Base-by-base conservation (phyloP, 2,888 invertebrate genomes). In the Drosophila multiciliata region DNA sequence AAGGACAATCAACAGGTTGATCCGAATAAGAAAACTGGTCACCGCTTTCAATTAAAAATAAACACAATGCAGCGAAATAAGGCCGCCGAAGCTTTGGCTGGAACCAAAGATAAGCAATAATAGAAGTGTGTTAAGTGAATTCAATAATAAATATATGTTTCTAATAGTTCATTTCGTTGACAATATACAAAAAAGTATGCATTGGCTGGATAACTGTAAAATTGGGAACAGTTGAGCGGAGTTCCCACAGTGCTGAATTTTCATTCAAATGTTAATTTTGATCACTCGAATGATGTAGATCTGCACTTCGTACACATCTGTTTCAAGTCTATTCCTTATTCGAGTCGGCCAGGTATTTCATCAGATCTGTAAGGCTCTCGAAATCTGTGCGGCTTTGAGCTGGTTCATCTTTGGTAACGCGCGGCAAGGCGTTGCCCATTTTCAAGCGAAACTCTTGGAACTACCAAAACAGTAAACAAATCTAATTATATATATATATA, bases 301-400 rank as follows among this genome's bases (percentile, higher is more conserved):
- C 20, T 8, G 15, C 45, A 23, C 8, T 8, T 7, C 12, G 15
- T 45, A 15, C 1, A 20, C 8, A 45, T 23, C 12, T 15, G 29
- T 55, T 20, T 52, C 5, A 15, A 8, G 17, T 32, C 45, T 90
- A 91, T 72, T 93, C 92, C 69, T 91, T 93, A 36, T 91, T 91
- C 92, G 93, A 93, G 38, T 94, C 91, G 76, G 95, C 94, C 80
- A 97, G 92, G 93, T 98, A 98, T 78, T 95, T 96, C 88, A 98
- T 94, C 40, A 98, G 94, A 92, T 98, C 98, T 83, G 96, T 97
- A 40, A 98, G 92, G 66, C 96, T 96, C 82, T 95, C 96, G 89
- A 98, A 98, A 90, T 98, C 98, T 35, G 97, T 97, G 90, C 97
- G 95, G 82, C 98, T 97, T 84, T 95, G 95, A 1, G 97, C 96